A percentile compares a stretch with the other conserved stretches of the same genome.
These are phyloP conservation scores for Lobophora halterata DNA, from an alignment of 2,888 invertebrate species.

Conservation along the genomic window DNA sequence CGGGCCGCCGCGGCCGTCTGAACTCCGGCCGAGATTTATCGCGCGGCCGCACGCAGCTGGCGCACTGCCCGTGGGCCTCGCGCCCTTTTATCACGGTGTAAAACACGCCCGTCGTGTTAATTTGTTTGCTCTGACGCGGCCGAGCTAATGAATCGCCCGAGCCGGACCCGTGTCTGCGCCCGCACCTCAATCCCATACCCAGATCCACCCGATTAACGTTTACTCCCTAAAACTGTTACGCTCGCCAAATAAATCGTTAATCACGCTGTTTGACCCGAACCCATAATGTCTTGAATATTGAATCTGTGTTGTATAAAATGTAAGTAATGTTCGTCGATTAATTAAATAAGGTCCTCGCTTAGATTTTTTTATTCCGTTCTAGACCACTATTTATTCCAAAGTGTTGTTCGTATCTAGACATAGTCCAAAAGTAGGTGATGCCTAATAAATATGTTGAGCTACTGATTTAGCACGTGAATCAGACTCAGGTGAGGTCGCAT, in stretches of 20 bases:
- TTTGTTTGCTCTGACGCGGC: conserved; percentile 78
- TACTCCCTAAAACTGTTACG: conserved; percentile 67
- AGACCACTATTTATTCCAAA: not conserved
- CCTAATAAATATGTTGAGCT: conserved; percentile 56
- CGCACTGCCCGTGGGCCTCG: conserved; percentile 58
- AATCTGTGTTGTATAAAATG: conserved; percentile 32
- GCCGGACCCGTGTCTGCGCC: conserved; percentile 70
- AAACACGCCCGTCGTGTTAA: conserved; percentile 76
- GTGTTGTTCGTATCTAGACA: conserved; percentile 35
- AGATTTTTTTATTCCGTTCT: not conserved
- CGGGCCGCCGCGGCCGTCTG: conserved; percentile 18
- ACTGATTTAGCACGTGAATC: conserved; percentile 76
- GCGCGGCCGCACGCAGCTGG: conserved; percentile 69
- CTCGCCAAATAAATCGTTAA: conserved; percentile 73
- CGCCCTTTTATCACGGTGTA: conserved; percentile 76
- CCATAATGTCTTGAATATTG: conserved; percentile 40
- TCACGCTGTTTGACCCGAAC: conserved; percentile 49
- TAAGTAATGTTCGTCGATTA: conserved; percentile 6
- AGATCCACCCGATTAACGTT: conserved; percentile 62
- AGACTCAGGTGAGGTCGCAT: conserved; percentile 79
- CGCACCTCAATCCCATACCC: conserved; percentile 27
- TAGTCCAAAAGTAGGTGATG: conserved; percentile 49
- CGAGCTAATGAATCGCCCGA: conserved; percentile 77
- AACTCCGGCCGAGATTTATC: conserved; percentile 60
- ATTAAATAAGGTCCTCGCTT: conserved; percentile 2